phyloP scores from a whole-genome alignment of 1,140 invertebrate species.

The Solen grandis region DNA sequence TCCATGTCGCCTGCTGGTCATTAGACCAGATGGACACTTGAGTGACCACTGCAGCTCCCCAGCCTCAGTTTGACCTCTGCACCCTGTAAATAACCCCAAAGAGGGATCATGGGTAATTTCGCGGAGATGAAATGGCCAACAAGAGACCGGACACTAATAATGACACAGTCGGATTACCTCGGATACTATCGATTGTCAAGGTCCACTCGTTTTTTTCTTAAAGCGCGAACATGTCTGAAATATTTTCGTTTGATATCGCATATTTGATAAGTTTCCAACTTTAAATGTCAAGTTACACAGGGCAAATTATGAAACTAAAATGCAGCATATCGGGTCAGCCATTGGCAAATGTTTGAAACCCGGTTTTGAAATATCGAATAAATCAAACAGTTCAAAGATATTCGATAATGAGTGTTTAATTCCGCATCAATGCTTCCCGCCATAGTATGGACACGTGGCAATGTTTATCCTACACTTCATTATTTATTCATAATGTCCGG shows the following conservation, averaged over 20 bases:
- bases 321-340: too few relatives aligned
- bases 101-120: constrained; percentile 32
- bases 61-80: constrained; percentile 38
- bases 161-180: neutral
- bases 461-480: constrained; percentile 45
- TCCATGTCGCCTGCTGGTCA: constrained; percentile 21
- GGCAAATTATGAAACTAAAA: too few relatives aligned
- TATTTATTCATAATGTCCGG: neutral
- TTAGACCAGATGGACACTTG: constrained; percentile 49
- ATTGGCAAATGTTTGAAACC: too few relatives aligned
- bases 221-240: constrained; percentile 24
- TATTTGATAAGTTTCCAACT: constrained; percentile 30
- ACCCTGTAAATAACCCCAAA: constrained; percentile 18
- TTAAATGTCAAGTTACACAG: constrained; percentile 43
- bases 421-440: neutral
- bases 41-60: constrained; percentile 24
- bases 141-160: constrained; percentile 29
- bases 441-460: constrained; percentile 21
- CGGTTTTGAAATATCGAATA: too few relatives aligned
- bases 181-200: too few relatives aligned
- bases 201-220: too few relatives aligned
- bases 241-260: constrained; percentile 15
- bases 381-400: neutral
- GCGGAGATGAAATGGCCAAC: neutral
- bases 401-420: neutral